Evolutionary conservation across 2,888 invertebrate species (phyloP), one percentile per base, ranked within the genome.

Genomic region (Keiferia lycopersicella): DNA sequence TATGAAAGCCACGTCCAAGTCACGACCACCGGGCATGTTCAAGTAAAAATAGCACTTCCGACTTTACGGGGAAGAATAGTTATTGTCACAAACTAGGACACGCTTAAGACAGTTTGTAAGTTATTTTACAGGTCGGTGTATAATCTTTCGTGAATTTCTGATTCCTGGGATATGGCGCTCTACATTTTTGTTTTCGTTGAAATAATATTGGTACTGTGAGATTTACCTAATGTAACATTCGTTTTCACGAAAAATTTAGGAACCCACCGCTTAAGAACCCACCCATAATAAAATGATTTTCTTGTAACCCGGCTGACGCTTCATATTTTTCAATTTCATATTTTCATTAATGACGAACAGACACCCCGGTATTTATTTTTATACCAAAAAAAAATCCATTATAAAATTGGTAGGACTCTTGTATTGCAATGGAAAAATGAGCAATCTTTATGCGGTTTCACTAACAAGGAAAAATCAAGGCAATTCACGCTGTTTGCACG

Each of bases 1-100:
- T 68, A 69, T 73, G 75, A 70, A 51, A 50, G 63, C 70, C 71
- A 73, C 66, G 7, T 20, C 16, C 50, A 22, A 10, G 20, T 20
- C 22, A 26, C 53, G 26, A 53, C 22, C 53, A 26, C 26, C 16
- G 10, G 50, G 20, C 20, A 20, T 50, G 16, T 20, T 16, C 20
- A 20, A 6, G 1, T 16, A 50, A 16, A 16, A 11, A 50, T 20
- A 10, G 16, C 2, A 50, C 18, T 20, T 20, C 18, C 50, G 50
- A 16, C 50, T n/a, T 50, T 41, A 41, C 41, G 41, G n/a, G 41
- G n/a, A 41, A 41, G 45, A 45, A 45, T 45, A n/a, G 39, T 16
- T n/a, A 45, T 8, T 45, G 45, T 45, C 45, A 45, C 45, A 45
- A 45, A 16, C 45, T 45, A 16, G 45, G 12, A 16, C 45, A 45